phyloP scores from a whole-genome alignment of 1,140 invertebrate genomes.

The Subanguina moxae region DNA sequence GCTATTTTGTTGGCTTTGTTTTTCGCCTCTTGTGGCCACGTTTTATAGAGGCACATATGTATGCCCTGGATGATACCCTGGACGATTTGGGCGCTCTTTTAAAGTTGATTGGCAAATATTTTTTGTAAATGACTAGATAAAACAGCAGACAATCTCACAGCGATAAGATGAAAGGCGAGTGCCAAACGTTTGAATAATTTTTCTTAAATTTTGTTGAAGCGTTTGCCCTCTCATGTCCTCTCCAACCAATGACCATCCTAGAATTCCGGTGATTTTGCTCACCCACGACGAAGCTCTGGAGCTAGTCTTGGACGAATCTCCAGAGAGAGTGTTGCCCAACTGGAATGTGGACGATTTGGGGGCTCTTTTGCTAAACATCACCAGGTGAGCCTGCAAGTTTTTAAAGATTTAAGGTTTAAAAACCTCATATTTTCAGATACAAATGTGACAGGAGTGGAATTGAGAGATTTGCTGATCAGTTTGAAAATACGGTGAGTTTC shows the following conservation, averaged over 20 bases:
- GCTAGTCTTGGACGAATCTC: neutral
- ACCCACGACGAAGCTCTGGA: neutral
- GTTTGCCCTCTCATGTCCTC: too few relatives aligned
- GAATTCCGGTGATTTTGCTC: neutral
- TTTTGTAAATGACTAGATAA: too few relatives aligned
- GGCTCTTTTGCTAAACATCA: neutral
- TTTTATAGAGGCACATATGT: too few relatives aligned
- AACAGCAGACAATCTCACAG: too few relatives aligned
- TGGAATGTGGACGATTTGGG: conserved; percentile 3
- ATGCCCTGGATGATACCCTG: too few relatives aligned
- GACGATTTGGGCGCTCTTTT: too few relatives aligned
- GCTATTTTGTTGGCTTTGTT: too few relatives aligned
- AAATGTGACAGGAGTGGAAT: conserved; percentile 2
- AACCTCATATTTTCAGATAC: neutral
- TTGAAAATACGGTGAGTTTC: neutral
- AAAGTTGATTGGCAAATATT: too few relatives aligned
- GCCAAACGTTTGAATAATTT: too few relatives aligned
- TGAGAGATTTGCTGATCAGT: neutral
- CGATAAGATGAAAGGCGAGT: too few relatives aligned
- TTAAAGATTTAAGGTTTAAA: neutral
- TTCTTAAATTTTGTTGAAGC: too few relatives aligned
- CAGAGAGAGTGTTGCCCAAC: neutral
- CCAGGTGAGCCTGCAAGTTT: conserved; percentile 1
- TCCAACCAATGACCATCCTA: neutral
- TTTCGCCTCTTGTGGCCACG: too few relatives aligned